Base-by-base conservation (phyloP, 1,140 invertebrate genomes). In the Philotrypesis tridentata region DNA sequence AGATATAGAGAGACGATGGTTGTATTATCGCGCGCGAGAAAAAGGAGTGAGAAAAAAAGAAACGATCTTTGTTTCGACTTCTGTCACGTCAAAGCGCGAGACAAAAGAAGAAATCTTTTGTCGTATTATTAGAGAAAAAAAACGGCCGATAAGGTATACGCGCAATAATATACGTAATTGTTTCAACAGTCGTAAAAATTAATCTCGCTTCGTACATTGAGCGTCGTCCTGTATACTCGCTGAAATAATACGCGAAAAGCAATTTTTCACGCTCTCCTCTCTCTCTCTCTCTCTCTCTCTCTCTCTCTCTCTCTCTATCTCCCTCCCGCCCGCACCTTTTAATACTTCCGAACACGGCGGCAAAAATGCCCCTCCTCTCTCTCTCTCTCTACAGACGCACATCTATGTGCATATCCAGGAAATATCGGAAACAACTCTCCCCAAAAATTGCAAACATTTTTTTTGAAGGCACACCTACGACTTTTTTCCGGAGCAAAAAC, bases 31-130 rank as follows among this genome's bases (percentile, higher is more conserved):
- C 9, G 61, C 2, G 48, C 48, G 21, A 37, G 33, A 37, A 37
- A 37, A 17, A 55, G 17, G 25, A 65, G 25, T 27, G 31, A 70
- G 0, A 80, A 80, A 68, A 75, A 81, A 70, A 17, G 6, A 25
- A 63, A 12, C 37, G 29, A 75, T 73, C 79, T 75, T 81, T 81
- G 79, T 81, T 81, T 81, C 63, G 60, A 75, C 23, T 81, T 81
- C 60, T 60, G 79, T 81, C 79, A 81, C 79, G 79, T 80, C 73
- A 80, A 37, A 74, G 4, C 7, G 60, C 55, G 40, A 77, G 48
- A 77, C 80, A 82, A 82, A 82, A 82, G 80, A 72, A 77, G 74
- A 63, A 77, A 77, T 82, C 74, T 77, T 82, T 77, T 48, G 80
- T 77, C 72, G 67, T 68, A 27, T n/a, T n/a, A 61, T 17, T 63